Evolutionary conservation across 2,888 invertebrate species (phyloP).

Genomic region (Griposia aprilina): DNA sequence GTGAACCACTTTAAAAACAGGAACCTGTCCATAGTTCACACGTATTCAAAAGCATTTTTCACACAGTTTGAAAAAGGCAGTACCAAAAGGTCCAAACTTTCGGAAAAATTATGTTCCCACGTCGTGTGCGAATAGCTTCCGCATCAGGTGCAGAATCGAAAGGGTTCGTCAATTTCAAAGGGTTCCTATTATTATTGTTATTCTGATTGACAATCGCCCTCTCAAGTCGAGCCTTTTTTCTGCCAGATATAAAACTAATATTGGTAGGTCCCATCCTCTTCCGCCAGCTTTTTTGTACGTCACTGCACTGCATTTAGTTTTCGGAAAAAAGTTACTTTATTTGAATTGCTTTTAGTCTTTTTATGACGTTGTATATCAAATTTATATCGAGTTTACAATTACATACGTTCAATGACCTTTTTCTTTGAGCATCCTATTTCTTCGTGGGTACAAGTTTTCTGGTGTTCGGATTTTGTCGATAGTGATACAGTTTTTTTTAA

Average conservation of each 20-base stretch:
- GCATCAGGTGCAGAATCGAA: conserved; percentile 88
- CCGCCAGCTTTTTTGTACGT: conserved; percentile 86
- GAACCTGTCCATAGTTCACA: conserved; percentile 38
- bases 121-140: conserved; percentile 88
- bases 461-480: conserved; percentile 12
- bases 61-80: conserved; percentile 58
- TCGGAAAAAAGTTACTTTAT: conserved; percentile 83
- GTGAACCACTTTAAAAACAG: conserved; percentile 25
- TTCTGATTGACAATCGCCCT: conserved; percentile 87
- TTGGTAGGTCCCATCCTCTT: conserved; percentile 90
- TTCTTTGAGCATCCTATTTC: conserved; percentile 45
- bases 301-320: conserved; percentile 82
- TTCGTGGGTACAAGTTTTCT: conserved; percentile 24
- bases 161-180: conserved; percentile 86
- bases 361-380: conserved; percentile 70
- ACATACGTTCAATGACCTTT: conserved; percentile 56
- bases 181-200: conserved; percentile 88
- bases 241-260: conserved; percentile 90
- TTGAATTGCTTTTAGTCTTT: conserved; percentile 82
- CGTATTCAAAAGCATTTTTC: conserved; percentile 53
- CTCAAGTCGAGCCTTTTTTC: conserved; percentile 87
- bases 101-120: conserved; percentile 82
- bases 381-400: conserved; percentile 69
- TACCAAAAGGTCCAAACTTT: conserved; percentile 58
- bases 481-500: conserved; percentile 51